phyloP scores from a whole-genome alignment of 2,797 vertebrate species.

The Protonibea diacanthus region DNA sequence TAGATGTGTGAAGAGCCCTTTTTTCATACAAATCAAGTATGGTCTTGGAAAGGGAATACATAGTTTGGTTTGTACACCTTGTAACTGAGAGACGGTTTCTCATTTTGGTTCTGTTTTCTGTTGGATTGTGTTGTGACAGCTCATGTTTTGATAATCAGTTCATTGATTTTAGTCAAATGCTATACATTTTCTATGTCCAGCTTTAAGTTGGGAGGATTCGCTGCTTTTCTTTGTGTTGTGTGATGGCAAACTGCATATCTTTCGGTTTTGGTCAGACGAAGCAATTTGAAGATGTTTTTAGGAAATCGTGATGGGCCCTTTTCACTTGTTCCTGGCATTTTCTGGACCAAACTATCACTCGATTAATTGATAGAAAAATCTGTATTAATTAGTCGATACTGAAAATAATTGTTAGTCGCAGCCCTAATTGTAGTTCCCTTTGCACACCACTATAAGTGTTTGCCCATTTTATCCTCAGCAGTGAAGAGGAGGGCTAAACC shows the following conservation, averaged over 20 bases:
- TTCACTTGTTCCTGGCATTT: constrained; percentile 3
- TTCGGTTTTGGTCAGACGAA: constrained; percentile 33
- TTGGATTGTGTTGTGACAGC: neutral
- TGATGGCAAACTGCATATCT: constrained; percentile 5
- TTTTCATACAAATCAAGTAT: neutral
- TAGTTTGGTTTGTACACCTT: constrained; percentile 3
- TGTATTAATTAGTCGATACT: neutral
- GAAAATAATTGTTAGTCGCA: constrained; percentile 34
- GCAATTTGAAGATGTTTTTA: constrained; percentile 3
- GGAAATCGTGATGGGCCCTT: constrained; percentile 15
- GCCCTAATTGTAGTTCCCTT: constrained; percentile 38
- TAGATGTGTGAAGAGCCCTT: neutral
- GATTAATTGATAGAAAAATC: constrained; percentile 12
- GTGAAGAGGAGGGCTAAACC: constrained; percentile 65
- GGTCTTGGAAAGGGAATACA: constrained; percentile 9
- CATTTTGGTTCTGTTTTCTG: constrained; percentile 1
- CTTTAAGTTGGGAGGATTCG: constrained; percentile 3
- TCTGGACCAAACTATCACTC: constrained; percentile 10
- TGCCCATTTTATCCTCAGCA: constrained; percentile 61
- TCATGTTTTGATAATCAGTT: constrained; percentile 2
- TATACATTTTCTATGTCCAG: neutral
- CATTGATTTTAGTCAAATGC: neutral
- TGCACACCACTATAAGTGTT: constrained; percentile 48
- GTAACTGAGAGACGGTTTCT: constrained; percentile 3
- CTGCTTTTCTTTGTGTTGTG: constrained; percentile 19